Evolutionary conservation across 2,797 vertebrate genomes (phyloP).

Genomic region (Potorous gilbertii): DNA sequence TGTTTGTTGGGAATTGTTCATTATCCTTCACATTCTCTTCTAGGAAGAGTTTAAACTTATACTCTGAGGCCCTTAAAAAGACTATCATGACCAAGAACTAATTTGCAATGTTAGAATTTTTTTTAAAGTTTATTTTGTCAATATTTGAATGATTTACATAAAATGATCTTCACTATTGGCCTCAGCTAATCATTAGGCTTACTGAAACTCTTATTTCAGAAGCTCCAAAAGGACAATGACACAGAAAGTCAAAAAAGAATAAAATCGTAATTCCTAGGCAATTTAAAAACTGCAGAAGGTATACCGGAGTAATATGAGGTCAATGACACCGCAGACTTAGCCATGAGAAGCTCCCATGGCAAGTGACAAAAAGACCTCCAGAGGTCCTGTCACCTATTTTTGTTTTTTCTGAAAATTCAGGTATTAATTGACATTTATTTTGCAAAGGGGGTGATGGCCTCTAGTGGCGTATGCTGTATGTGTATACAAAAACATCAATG

Average conservation of each 20-base stretch:
- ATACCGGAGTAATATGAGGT: background rate
- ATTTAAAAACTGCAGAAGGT: background rate
- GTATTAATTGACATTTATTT: constrained; percentile 66
- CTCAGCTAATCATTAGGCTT: fast-evolving
- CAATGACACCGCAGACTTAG: background rate
- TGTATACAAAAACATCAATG: constrained; percentile 36
- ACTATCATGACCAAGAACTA: background rate
- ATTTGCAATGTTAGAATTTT: background rate
- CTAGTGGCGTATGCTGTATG: constrained; percentile 47
- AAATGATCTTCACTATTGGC: background rate
- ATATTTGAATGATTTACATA: background rate
- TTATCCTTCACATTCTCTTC: background rate
- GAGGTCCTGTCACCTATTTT: background rate
- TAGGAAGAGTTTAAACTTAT: background rate
- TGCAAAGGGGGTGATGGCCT: constrained; percentile 73
- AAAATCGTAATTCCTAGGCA: background rate
- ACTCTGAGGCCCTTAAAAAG: background rate
- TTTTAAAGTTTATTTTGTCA: background rate
- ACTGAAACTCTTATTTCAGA: background rate
- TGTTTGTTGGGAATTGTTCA: background rate
- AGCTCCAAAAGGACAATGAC: background rate
- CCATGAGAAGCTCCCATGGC: background rate
- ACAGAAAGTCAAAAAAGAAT: background rate
- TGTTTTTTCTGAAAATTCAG: background rate
- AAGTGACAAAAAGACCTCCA: background rate